Conservation (phyloP, 2,797 vertebrate genomes). For the Acanthurus tractus region DNA sequence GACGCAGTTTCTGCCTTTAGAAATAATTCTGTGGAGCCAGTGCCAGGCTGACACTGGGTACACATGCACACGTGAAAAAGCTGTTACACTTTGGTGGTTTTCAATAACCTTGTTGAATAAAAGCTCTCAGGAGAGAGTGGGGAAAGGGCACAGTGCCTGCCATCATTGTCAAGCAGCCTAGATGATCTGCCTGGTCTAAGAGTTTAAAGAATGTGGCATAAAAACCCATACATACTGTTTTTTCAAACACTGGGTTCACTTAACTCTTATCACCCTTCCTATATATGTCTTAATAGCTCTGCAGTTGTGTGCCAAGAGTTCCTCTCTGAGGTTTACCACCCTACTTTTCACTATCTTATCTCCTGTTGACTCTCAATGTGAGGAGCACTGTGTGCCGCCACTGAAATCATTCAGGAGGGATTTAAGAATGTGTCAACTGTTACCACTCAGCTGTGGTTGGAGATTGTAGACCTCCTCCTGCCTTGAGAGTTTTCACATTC, state of each 20-base stretch:
- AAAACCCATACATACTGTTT: background rate
- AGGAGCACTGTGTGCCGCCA: conserved; percentile 18
- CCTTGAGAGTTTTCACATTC: conserved; percentile 13
- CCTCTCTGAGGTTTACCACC: conserved; percentile 27
- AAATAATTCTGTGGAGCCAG: conserved; percentile 41
- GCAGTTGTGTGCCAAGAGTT: conserved; percentile 1
- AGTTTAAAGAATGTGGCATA: conserved; percentile 18
- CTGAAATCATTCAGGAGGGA: conserved; percentile 25
- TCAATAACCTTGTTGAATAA: conserved; percentile 43
- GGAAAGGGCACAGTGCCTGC: conserved; percentile 17
- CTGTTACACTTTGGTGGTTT: conserved; percentile 49
- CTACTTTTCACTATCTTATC: conserved; percentile 50
- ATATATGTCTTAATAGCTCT: conserved; percentile 24
- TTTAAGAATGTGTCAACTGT: conserved; percentile 54
- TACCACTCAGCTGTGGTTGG: conserved; percentile 25
- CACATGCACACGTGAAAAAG: conserved; percentile 42
- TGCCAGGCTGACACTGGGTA: conserved; percentile 43
- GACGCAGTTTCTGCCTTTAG: conserved; percentile 37
- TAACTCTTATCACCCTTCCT: background rate
- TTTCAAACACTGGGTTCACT: background rate
- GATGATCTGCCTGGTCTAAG: conserved; percentile 13
- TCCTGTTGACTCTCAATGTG: conserved; percentile 7
- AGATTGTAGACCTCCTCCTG: conserved; percentile 8
- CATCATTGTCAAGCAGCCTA: conserved; percentile 32
- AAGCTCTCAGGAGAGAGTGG: conserved; percentile 25